Percentiles rank a stretch among this genome's conserved stretches.
These are phyloP conservation scores for Trididemnum nubilum DNA, from an alignment of 23 tunicate species.

Conservation along the genomic window DNA sequence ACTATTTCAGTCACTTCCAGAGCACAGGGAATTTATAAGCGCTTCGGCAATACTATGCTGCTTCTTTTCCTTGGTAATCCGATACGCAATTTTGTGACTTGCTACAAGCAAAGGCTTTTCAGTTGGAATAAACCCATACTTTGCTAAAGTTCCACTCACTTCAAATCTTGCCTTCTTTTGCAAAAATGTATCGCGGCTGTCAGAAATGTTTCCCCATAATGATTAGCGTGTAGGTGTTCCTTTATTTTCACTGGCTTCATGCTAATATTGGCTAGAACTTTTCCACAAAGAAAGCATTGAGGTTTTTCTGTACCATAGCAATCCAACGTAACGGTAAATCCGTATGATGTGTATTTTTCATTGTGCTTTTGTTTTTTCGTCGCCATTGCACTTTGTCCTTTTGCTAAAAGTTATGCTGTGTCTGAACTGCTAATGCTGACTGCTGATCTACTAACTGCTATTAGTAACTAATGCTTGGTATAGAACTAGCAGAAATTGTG, in stretches of 20 bases:
- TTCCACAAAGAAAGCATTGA: conserved; percentile 36
- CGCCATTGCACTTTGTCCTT: conserved; percentile 36
- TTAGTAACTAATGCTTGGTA: too few species aligned
- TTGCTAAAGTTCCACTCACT: conserved; percentile 6
- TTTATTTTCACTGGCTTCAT: conserved; percentile 31
- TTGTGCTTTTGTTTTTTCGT: conserved; percentile 12
- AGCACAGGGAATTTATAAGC: conserved; percentile 41
- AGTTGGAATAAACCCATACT: conserved; percentile 37
- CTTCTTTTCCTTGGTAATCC: conserved; percentile 39
- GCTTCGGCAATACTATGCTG: conserved; percentile 24
- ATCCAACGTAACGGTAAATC: conserved; percentile 26
- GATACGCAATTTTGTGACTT: conserved; percentile 38
- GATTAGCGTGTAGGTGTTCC: conserved; percentile 34
- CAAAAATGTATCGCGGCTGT: conserved; percentile 26
- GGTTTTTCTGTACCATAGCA: conserved; percentile 47
- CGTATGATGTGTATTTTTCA: conserved; percentile 33
- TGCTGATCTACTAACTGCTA: neutral
- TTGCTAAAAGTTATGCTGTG: neutral
- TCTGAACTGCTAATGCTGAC: neutral
- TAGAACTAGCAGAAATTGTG: conserved; percentile 10
- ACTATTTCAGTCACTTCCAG: conserved; percentile 33
- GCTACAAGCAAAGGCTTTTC: conserved; percentile 41
- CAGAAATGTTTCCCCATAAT: conserved; percentile 16
- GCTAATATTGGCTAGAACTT: conserved; percentile 44
- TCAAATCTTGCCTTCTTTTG: conserved; percentile 30